A percentile compares a stretch with the other conserved stretches of the same genome.
Conservation (phyloP, 2,113 vertebrate genomes). For the Neolamprologus brichardi region DNA sequence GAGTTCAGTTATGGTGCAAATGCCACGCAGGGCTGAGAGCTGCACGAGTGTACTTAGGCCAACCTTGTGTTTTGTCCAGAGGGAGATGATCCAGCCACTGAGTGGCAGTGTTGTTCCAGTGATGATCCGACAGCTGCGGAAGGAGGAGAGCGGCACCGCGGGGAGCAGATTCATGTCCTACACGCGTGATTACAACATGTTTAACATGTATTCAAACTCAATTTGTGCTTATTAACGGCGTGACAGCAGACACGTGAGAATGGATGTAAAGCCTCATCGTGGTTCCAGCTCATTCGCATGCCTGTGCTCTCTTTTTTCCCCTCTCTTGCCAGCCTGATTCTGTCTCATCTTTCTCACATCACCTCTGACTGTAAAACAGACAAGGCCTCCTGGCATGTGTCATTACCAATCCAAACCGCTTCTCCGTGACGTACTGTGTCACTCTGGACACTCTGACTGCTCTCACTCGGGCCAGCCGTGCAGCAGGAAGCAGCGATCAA, state of each 20-base stretch:
- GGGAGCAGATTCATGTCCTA: slow-evolving; percentile 11
- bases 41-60: background rate
- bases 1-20: slow-evolving; percentile 29
- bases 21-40: slow-evolving; percentile 8
- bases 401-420: slow-evolving; percentile 14
- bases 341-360: slow-evolving; percentile 42
- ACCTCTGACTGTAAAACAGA: slow-evolving; percentile 47
- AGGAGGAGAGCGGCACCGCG: background rate
- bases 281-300: background rate
- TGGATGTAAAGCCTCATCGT: background rate
- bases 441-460: slow-evolving; percentile 22
- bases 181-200: slow-evolving; percentile 42
- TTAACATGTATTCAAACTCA: slow-evolving; percentile 17
- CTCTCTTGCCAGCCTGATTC: slow-evolving; percentile 36
- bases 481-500: slow-evolving; percentile 4
- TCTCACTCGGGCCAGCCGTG: slow-evolving; percentile 5
- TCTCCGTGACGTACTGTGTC: slow-evolving; percentile 11
- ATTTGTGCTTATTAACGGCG: background rate
- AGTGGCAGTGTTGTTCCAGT: slow-evolving; percentile 66
- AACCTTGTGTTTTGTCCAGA: background rate
- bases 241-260: background rate
- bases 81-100: slow-evolving; percentile 39
- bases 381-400: slow-evolving; percentile 45
- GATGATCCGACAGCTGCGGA: background rate
- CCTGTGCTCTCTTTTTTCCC: background rate